Conservation (phyloP, 2,797 vertebrate species). For the Siniperca obscura region DNA sequence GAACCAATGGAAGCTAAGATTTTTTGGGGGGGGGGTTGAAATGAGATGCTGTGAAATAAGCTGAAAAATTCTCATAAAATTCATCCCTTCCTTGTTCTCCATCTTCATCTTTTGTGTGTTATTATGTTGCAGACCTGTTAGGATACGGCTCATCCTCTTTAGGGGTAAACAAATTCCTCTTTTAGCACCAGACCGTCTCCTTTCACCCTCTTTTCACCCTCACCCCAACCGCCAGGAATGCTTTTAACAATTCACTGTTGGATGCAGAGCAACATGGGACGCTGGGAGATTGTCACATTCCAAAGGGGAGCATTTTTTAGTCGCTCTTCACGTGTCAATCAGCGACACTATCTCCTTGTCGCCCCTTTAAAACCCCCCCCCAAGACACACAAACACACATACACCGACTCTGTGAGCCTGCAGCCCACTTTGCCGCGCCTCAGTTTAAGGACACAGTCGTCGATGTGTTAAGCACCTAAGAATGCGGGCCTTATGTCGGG, state of each 20-base stretch:
- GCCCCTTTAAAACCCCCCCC: slow-evolving; percentile 58
- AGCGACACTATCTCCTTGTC: slow-evolving; percentile 84
- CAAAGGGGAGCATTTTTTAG: slow-evolving; percentile 78
- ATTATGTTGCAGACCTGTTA: slow-evolving; percentile 38
- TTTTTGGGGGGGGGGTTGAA: slow-evolving; percentile 1
- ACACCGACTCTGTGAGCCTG: slow-evolving; percentile 49
- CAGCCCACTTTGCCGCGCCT: slow-evolving; percentile 62
- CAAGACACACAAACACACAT: slow-evolving; percentile 71
- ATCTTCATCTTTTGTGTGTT: slow-evolving; percentile 24
- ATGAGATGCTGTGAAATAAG: not conserved
- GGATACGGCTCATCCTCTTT: slow-evolving; percentile 67
- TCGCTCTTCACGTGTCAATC: slow-evolving; percentile 85
- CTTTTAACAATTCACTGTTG: slow-evolving; percentile 83
- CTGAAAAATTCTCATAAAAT: not conserved
- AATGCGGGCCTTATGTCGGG: slow-evolving; percentile 70
- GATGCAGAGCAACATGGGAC: slow-evolving; percentile 78
- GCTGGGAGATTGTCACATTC: slow-evolving; percentile 84
- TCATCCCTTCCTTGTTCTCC: not conserved
- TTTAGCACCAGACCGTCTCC: slow-evolving; percentile 71
- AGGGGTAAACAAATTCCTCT: slow-evolving; percentile 74
- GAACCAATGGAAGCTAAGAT: not conserved
- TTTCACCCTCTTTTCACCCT: slow-evolving; percentile 74
- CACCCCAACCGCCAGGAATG: slow-evolving; percentile 82
- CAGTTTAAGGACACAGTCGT: slow-evolving; percentile 74
- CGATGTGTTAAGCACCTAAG: slow-evolving; percentile 81